Evolutionary conservation across 2,888 invertebrate species (phyloP).

Genomic region (Zaprionus obscuricornis): DNA sequence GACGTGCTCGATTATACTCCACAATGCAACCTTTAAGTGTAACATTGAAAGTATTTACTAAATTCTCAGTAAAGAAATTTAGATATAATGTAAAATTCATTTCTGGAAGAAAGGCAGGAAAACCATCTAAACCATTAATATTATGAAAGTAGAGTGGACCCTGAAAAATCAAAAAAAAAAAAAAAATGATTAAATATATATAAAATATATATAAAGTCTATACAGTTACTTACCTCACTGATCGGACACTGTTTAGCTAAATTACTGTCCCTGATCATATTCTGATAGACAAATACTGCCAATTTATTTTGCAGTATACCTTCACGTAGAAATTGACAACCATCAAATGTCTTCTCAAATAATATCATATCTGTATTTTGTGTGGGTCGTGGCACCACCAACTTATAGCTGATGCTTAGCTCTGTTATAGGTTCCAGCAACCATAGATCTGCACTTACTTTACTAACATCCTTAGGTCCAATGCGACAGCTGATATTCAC

Average conservation of each 20-base stretch:
- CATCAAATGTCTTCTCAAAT: conserved; percentile 9
- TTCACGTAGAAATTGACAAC: conserved; percentile 13
- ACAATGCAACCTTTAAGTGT: conserved; percentile 15
- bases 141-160: conserved; percentile 31
- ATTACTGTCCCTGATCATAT: conserved; percentile 23
- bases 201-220: background rate
- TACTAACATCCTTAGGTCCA: background rate
- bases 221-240: conserved; percentile 5
- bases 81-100: conserved; percentile 10
- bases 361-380: conserved; percentile 19
- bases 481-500: conserved; percentile 6
- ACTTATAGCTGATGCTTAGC: background rate
- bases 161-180: too few species aligned
- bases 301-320: conserved; percentile 5
- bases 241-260: conserved; percentile 19
- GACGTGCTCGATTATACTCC: conserved; percentile 11
- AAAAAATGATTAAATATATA: background rate
- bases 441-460: background rate
- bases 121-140: background rate
- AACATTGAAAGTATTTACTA: background rate
- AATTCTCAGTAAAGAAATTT: background rate
- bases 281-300: too few species aligned
- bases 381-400: conserved; percentile 16
- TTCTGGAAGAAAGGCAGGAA: conserved; percentile 39
- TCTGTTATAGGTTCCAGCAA: background rate